phyloP scores from a whole-genome alignment of 2,797 vertebrate genomes.

The Bradypodion ventrale region DNA sequence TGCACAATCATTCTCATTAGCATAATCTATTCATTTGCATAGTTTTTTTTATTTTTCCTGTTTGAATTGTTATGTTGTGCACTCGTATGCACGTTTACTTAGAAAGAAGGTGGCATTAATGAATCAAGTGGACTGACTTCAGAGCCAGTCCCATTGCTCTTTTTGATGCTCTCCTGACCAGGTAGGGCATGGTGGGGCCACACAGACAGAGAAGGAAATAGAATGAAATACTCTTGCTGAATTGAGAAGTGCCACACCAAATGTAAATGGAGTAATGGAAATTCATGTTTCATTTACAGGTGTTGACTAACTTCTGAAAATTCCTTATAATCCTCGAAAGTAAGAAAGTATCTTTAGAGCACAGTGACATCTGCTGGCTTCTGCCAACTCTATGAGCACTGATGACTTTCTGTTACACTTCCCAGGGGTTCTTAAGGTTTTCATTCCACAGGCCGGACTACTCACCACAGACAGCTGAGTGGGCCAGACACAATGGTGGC shows the following conservation, averaged over 20 bases:
- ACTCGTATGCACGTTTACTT: neutral
- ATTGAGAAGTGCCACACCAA: neutral
- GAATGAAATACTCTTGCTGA: neutral
- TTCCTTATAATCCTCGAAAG: constrained; percentile 22
- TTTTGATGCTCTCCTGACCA: too few species aligned
- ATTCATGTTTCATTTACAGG: neutral
- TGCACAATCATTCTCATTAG: neutral
- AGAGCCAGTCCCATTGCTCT: too few species aligned
- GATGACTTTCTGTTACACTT: neutral
- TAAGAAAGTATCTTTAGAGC: constrained; percentile 32
- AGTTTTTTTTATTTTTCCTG: neutral
- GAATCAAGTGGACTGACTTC: too few species aligned
- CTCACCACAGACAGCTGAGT: too few species aligned
- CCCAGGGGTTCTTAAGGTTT: too few species aligned
- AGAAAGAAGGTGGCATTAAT: neutral
- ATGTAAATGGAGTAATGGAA: neutral
- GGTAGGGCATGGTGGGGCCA: too few species aligned
- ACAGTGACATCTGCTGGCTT: constrained; percentile 77
- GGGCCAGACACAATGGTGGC: too few species aligned
- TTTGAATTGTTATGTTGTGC: neutral
- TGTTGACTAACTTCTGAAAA: neutral
- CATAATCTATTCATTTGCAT: neutral
- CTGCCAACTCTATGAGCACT: constrained; percentile 33
- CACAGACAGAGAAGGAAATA: neutral
- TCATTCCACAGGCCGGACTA: too few species aligned